Conservation (phyloP, 2,888 invertebrate species). For the Danaus chrysippus region DNA sequence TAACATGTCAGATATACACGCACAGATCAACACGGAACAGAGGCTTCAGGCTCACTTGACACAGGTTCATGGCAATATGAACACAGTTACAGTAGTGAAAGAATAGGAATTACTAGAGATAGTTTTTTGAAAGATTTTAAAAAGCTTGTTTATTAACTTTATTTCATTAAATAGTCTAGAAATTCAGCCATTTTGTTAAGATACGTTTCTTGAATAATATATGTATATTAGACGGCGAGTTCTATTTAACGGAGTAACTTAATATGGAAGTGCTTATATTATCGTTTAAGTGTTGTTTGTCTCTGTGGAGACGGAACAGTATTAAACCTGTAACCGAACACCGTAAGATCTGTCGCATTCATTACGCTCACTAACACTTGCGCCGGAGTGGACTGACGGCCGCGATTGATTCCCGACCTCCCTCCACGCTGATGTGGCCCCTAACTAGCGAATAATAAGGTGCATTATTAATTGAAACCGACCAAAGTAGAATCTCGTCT, state of each 20-base stretch:
- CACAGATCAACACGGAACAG: slow-evolving; percentile 21
- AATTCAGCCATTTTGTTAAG: no score
- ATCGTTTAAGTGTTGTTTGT: slow-evolving; percentile 29
- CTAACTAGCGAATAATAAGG: slow-evolving; percentile 31
- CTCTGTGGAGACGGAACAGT: slow-evolving; percentile 39
- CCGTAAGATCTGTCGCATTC: slow-evolving; percentile 40
- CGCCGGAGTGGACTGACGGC: slow-evolving; percentile 41
- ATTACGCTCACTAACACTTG: slow-evolving; percentile 41
- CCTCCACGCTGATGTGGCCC: slow-evolving; percentile 18
- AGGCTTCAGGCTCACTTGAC: neutral
- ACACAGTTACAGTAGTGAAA: no score
- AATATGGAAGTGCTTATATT: neutral
- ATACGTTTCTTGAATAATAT: neutral
- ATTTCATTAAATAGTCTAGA: no score
- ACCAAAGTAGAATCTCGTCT: slow-evolving; percentile 54
- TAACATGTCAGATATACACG: slow-evolving; percentile 22
- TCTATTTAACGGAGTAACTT: neutral
- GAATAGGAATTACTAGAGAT: no score
- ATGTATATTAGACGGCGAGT: neutral
- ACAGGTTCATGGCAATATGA: no score
- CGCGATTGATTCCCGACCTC: slow-evolving; percentile 47
- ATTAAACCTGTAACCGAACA: slow-evolving; percentile 56
- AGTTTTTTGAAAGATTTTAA: no score
- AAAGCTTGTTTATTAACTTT: no score
- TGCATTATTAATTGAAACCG: slow-evolving; percentile 33